Conservation (phyloP, 1,140 invertebrate genomes). For the Neelides sp. region DNA sequence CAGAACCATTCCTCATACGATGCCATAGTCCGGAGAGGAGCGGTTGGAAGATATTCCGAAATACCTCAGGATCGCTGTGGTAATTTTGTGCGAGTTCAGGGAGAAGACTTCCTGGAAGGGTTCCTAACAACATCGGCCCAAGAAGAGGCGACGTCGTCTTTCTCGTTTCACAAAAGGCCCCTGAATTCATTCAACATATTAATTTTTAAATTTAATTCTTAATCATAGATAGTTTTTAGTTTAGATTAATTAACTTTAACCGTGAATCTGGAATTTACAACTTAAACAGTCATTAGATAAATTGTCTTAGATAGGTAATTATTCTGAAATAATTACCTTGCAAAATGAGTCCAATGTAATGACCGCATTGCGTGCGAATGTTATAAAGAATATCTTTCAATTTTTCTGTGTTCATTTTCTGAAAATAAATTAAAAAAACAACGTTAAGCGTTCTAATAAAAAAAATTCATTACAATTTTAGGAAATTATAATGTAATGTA, state of each 20-base stretch:
- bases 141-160: conserved; percentile 43
- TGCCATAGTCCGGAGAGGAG: conserved; percentile 54
- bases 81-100: conserved; percentile 49
- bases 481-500: not conserved
- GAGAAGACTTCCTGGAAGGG: conserved; percentile 52
- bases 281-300: not conserved
- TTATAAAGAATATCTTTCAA: conserved; percentile 44
- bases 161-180: conserved; percentile 20
- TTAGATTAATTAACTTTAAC: not conserved
- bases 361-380: conserved; percentile 49
- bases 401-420: conserved; percentile 47
- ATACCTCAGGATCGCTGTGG: conserved; percentile 41
- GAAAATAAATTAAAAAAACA: conserved; percentile 26
- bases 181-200: conserved; percentile 9
- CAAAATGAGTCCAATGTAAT: conserved; percentile 47
- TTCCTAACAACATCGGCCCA: conserved; percentile 48
- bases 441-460: not conserved
- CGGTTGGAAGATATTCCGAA: conserved; percentile 55
- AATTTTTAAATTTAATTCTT: conserved; percentile 29
- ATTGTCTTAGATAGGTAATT: not conserved
- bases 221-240: not conserved
- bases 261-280: not conserved
- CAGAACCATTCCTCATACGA: conserved; percentile 53
- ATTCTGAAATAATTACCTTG: conserved; percentile 44
- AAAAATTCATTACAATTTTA: not conserved